phyloP scores from a whole-genome alignment of 30 jellyfish, hydroid and myxozoan genomes.

The Aurelia sp. region DNA sequence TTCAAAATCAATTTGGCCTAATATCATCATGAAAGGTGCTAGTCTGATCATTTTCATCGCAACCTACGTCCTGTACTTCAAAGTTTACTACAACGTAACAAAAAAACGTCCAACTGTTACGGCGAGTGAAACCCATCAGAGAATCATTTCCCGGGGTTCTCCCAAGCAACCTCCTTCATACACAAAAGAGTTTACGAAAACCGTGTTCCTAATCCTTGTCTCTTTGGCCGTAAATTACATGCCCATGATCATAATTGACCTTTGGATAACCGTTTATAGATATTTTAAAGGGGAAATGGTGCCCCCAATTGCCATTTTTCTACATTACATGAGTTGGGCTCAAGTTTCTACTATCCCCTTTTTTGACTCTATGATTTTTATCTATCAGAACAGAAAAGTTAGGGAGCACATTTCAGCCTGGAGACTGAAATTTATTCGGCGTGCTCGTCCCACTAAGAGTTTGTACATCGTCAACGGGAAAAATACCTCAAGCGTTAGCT shows the following conservation, averaged over 20 bases:
- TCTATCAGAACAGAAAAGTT: background rate
- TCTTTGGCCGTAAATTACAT: background rate
- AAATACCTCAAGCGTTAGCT: no score
- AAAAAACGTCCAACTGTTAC: background rate
- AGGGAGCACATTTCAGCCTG: background rate
- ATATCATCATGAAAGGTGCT: background rate
- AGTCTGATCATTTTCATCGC: background rate
- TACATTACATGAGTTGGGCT: background rate
- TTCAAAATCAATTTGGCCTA: background rate
- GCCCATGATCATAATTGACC: constrained; percentile 1
- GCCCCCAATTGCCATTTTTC: background rate
- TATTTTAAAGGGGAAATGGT: background rate
- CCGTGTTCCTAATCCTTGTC: constrained; percentile 12
- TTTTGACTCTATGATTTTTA: background rate
- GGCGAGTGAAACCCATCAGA: background rate
- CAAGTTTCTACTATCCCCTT: background rate
- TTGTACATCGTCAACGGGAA: no score
- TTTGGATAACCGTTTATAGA: background rate
- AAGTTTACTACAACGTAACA: background rate
- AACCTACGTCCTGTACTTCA: background rate
- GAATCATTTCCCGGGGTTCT: no score
- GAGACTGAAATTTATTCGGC: no score
- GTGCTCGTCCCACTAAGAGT: no score
- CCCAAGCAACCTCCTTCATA: background rate
- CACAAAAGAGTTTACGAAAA: background rate